These are phyloP conservation scores for Caenorhabditis sp. DNA, from an alignment of 2,888 invertebrate species.

Conservation along the genomic window DNA sequence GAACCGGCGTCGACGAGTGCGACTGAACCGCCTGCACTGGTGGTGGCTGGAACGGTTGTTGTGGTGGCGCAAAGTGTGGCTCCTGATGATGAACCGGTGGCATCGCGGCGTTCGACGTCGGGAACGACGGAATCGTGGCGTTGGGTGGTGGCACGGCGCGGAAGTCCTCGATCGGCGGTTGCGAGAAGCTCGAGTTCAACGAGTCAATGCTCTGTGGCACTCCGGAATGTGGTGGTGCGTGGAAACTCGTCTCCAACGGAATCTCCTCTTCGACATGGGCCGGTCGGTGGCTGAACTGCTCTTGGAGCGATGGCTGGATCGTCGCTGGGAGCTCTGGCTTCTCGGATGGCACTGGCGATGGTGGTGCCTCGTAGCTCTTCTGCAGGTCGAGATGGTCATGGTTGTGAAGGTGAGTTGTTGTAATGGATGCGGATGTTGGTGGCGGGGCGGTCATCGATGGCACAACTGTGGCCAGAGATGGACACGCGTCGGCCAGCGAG, in stretches of 20 bases:
- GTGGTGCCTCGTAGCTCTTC: slow-evolving; percentile 55
- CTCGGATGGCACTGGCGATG: slow-evolving; percentile 72
- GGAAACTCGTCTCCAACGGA: slow-evolving; percentile 47
- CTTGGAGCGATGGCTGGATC: slow-evolving; percentile 77
- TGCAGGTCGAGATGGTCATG: slow-evolving; percentile 37
- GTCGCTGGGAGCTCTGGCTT: slow-evolving; percentile 74
- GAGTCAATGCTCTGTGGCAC: slow-evolving; percentile 5
- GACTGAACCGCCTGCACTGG: slow-evolving; percentile 14
- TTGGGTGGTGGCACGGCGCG: slow-evolving; percentile 59
- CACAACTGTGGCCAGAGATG: neutral
- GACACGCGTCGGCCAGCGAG: neutral
- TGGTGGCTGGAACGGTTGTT: slow-evolving; percentile 35
- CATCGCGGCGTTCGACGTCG: slow-evolving; percentile 67
- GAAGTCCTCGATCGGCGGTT: slow-evolving; percentile 48
- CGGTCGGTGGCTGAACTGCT: slow-evolving; percentile 68
- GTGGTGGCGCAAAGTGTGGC: slow-evolving; percentile 29
- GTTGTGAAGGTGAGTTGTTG: neutral
- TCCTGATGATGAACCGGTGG: slow-evolving; percentile 49
- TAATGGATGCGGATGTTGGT: neutral
- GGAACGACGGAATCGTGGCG: slow-evolving; percentile 73
- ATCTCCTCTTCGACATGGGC: slow-evolving; percentile 65
- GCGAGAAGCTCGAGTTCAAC: slow-evolving; percentile 48
- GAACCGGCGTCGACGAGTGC: slow-evolving; percentile 59
- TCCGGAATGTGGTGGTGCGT: slow-evolving; percentile 4
- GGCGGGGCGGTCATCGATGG: slow-evolving; percentile 8